Percentiles rank a stretch among this genome's conserved stretches.
phyloP scores from a whole-genome alignment of 2,113 vertebrate genomes.

The Pontoporia blainvillei region DNA sequence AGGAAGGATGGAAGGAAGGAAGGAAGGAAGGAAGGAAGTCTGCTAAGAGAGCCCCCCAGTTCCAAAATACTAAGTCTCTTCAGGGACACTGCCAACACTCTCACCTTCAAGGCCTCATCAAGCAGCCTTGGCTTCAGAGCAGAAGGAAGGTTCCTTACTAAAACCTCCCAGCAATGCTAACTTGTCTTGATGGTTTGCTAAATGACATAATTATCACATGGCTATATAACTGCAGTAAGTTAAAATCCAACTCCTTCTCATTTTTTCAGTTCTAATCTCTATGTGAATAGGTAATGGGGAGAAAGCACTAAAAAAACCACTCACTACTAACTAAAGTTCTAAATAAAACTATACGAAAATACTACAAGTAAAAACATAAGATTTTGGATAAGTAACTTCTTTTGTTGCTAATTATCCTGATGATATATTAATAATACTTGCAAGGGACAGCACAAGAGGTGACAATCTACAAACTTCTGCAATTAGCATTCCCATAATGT shows the following conservation, averaged over 20 bases:
- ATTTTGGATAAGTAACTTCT: background rate
- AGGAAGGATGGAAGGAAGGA: too few relatives aligned
- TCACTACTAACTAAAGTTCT: background rate
- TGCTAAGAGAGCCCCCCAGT: background rate
- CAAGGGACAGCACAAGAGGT: background rate
- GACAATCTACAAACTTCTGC: background rate
- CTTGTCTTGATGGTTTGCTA: background rate
- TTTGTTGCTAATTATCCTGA: constrained; percentile 14
- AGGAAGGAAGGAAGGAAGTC: too few relatives aligned
- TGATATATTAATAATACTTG: constrained; percentile 13
- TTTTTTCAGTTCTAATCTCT: constrained; percentile 3
- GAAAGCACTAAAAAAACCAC: background rate
- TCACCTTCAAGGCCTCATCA: background rate
- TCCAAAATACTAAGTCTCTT: background rate
- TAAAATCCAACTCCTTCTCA: background rate
- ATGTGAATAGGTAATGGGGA: background rate
- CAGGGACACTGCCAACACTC: background rate
- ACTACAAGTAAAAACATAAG: background rate
- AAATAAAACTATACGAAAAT: background rate
- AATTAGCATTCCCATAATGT: background rate
- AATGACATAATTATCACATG: background rate
- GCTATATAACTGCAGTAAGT: background rate
- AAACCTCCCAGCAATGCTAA: background rate
- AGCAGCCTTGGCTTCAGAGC: background rate
- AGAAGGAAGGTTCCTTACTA: background rate